phyloP scores from a whole-genome alignment of 2,797 vertebrate genomes.

The Aphelocoma californica region DNA sequence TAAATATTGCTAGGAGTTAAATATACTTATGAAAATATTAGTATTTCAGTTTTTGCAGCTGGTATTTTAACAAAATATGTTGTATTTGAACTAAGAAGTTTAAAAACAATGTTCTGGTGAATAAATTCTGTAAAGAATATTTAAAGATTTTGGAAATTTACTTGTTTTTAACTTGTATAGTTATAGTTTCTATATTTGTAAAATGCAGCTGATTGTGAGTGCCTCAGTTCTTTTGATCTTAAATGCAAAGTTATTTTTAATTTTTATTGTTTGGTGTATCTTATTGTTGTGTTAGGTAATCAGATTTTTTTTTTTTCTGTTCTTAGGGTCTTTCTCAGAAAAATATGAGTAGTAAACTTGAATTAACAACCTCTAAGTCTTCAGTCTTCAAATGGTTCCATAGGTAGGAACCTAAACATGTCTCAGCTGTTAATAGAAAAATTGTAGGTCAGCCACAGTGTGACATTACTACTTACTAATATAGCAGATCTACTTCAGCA shows the following conservation, averaged over 20 bases:
- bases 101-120: neutral
- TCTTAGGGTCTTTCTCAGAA: neutral
- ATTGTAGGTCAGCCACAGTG: slow-evolving; percentile 17
- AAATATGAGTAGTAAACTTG: neutral
- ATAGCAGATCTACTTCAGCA: slow-evolving; percentile 13
- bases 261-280: neutral
- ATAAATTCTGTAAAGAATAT: neutral
- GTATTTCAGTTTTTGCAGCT: neutral
- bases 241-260: neutral
- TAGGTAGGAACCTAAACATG: neutral
- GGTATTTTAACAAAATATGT: neutral
- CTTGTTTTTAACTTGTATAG: neutral
- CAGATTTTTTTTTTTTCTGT: neutral
- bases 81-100: neutral
- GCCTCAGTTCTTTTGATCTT: neutral
- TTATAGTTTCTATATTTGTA: neutral
- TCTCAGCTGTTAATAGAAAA: neutral
- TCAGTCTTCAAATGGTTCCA: neutral
- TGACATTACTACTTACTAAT: slow-evolving; percentile 26
- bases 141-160: neutral
- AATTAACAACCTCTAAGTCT: neutral
- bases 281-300: neutral
- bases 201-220: neutral
- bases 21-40: neutral
- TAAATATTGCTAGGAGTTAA: neutral